Evolutionary conservation across 2,797 vertebrate genomes (phyloP), one percentile per base, ranked within the genome.

Genomic region (Falco rusticolus): DNA sequence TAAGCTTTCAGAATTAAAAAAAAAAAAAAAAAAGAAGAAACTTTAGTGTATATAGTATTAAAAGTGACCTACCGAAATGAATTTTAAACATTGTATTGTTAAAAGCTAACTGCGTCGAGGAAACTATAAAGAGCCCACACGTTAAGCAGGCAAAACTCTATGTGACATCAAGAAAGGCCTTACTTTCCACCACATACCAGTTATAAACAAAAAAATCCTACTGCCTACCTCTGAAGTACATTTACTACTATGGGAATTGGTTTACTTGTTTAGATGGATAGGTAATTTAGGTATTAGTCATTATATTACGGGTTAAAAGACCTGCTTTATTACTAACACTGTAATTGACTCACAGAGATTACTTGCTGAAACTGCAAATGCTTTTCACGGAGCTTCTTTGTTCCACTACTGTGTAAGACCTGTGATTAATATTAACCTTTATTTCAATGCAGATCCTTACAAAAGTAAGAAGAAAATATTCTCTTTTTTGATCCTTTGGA

Each of bases 351-450:
- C 81, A 63, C 26, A 9, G 94, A 96, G 94, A 96, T 96, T 95
- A 97, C 97, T 91, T 97, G 97, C 97, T 97, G 97, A 98, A 98
- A 97, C 77, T 95, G 98, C 98, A 98, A 97, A 98, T 96, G 84
- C 78, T 95, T 96, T 72, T 66, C 95, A 95, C 34, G 17, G 83
- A 97, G 54, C 47, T 95, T 74, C 96, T 98, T 98, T 98, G 96
- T 98, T 98, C 92, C 63, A 96, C 98, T 97, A 98, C 96, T 98
- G 97, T 93, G 76, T 97, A 93, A 95, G 96, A 97, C 93, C 95
- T 90, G 91, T 96, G 94, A 97, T 98, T 97, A 98, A 98, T 97
- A 98, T 98, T 98, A 98, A 98, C 97, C 95, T 96, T 92, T 93
- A 98, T 96, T 98, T 98, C 93, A 97, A 97, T 96, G 96, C 89